Evolutionary conservation across 2,888 invertebrate genomes (phyloP), one percentile per base, ranked within the genome.

Genomic region (Keiferia lycopersicella): DNA sequence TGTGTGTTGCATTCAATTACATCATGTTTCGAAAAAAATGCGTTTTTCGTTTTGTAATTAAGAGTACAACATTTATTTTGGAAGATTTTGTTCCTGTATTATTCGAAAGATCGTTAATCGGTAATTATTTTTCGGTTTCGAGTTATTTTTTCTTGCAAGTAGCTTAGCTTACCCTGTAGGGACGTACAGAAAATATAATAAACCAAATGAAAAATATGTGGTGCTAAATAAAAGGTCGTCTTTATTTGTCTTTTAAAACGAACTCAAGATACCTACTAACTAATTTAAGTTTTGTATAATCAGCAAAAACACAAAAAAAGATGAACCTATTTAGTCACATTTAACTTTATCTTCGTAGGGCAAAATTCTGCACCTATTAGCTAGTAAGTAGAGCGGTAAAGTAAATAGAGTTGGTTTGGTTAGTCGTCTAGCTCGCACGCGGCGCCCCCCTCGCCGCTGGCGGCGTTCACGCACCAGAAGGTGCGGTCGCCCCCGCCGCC

Each of bases 31-130:
- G n/a, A 74, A 85, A 80, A 77, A 69, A 66, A 69, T 67, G 68
- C 71, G 75, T 75, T 78, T 77, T 75, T 82, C 34, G 84, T 81
- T 72, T 61, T 51, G 26, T 58, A 14, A 75, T 73, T 81, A 78
- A 76, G 69, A 77, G 86, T 83, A 75, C 73, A 71, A 83, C 90
- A 88, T 91, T 91, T 91, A 91, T 91, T 91, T 91, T 91, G 91
- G 91, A 91, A 91, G 91, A 91, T 81, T 87, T 77, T 77, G 76
- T 88, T 86, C 68, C 67, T 71, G 69, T 73, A 74, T 78, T 78
- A n/a, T 70, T 71, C 67, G 66, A 68, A 70, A 73, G 70, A 69
- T 69, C 26, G 26, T 26, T 26, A 4, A 73, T 69, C 67, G 66
- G 70, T 53, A 22, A 14, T 26, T 53, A 26, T 22, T 22, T 53